These are phyloP conservation scores for Hyles vespertilio DNA, from an alignment of 1,140 invertebrate species.

Conservation along the genomic window DNA sequence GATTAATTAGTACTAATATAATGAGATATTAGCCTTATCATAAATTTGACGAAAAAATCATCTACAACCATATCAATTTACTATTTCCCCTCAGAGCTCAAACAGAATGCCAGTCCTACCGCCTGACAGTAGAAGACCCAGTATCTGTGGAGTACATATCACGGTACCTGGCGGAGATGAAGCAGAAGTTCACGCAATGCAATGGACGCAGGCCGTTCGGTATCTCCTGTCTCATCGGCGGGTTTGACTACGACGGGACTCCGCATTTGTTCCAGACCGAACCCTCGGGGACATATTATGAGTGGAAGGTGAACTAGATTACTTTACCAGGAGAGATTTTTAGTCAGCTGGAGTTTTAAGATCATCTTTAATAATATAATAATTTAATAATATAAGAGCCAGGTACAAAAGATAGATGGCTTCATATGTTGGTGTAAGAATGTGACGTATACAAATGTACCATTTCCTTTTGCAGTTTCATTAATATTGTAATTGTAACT, in stretches of 20 bases:
- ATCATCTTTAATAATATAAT: too few relatives aligned
- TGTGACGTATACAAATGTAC: too few relatives aligned
- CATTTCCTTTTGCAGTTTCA: too few relatives aligned
- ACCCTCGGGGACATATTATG: conserved; percentile 97
- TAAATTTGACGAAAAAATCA: too few relatives aligned
- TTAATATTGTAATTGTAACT: too few relatives aligned
- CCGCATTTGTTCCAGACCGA: conserved; percentile 98
- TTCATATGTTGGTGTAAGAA: too few relatives aligned
- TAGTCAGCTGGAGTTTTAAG: too few relatives aligned
- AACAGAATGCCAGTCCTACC: conserved; percentile 43
- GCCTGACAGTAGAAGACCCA: conserved; percentile 37
- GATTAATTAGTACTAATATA: too few relatives aligned
- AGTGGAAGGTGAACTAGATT: conserved; percentile 87
- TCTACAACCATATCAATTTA: background rate
- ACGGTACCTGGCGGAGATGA: conserved; percentile 58
- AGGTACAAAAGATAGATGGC: too few relatives aligned
- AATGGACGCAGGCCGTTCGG: conserved; percentile 98
- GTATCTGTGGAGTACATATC: conserved; percentile 39
- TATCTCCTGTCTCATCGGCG: conserved; percentile 96
- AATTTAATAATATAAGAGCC: too few relatives aligned
- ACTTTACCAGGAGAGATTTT: too few relatives aligned
- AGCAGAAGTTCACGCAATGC: conserved; percentile 98
- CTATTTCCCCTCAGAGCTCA: conserved; percentile 24
- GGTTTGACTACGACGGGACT: conserved; percentile 96
- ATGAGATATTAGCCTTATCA: too few relatives aligned